phyloP scores from a whole-genome alignment of 1,140 invertebrate genomes.

The Chrysoperla carnea region DNA sequence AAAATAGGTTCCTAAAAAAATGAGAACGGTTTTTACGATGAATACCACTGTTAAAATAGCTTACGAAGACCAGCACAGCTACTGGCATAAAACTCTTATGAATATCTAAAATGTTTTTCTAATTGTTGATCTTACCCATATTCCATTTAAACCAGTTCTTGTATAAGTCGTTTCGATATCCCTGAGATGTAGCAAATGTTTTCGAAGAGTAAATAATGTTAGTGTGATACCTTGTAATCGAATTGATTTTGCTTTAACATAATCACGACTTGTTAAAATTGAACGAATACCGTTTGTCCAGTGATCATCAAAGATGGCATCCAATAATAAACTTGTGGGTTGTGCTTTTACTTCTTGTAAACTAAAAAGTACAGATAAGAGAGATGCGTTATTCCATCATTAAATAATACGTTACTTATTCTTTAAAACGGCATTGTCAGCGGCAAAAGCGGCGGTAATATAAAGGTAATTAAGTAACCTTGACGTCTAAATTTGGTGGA shows the following conservation, averaged over 20 bases:
- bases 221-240: constrained; percentile 65
- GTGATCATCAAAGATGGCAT: constrained; percentile 64
- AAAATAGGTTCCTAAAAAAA: too few relatives aligned
- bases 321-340: constrained; percentile 65
- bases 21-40: too few relatives aligned
- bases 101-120: too few relatives aligned
- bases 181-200: constrained; percentile 60
- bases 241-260: constrained; percentile 58
- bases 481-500: too few relatives aligned
- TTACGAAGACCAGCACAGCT: too few relatives aligned
- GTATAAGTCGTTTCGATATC: constrained; percentile 73
- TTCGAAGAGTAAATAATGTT: constrained; percentile 53
- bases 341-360: constrained; percentile 81
- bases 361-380: constrained; percentile 23
- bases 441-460: too few relatives aligned
- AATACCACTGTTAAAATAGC: too few relatives aligned
- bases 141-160: constrained; percentile 71
- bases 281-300: constrained; percentile 65
- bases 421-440: too few relatives aligned
- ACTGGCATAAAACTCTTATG: too few relatives aligned
- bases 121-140: constrained; percentile 52
- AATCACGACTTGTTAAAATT: constrained; percentile 45
- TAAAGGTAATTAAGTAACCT: too few relatives aligned
- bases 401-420: constrained; percentile 2
- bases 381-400: neutral